These are phyloP conservation scores for Anniella stebbinsi DNA, from an alignment of 2,797 vertebrate genomes.

Conservation along the genomic window DNA sequence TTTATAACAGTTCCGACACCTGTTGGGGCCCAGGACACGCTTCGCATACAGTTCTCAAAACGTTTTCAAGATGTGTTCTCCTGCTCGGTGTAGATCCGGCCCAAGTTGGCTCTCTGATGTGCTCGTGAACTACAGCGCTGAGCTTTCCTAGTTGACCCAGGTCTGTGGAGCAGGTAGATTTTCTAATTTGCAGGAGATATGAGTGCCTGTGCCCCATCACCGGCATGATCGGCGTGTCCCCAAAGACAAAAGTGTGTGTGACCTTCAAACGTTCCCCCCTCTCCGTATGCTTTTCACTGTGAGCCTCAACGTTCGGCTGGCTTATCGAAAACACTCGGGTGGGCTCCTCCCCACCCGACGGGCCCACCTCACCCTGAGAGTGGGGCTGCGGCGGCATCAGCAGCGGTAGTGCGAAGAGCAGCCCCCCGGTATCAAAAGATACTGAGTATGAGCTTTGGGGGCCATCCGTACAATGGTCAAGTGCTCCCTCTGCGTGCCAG, in stretches of 20 bases:
- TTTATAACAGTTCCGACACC: too few species aligned
- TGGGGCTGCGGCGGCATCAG: conserved; percentile 1
- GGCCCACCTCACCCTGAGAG: neutral
- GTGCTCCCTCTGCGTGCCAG: conserved; percentile 78
- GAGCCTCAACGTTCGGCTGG: neutral
- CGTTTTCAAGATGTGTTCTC: too few species aligned
- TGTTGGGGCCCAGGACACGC: too few species aligned
- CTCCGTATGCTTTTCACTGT: neutral
- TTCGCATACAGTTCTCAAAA: too few species aligned
- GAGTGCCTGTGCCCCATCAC: neutral
- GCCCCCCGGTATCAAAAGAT: conserved; percentile 52
- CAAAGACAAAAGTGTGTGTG: too few species aligned
- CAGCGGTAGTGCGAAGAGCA: too few species aligned
- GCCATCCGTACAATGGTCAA: conserved; percentile 84
- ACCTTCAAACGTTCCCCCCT: neutral
- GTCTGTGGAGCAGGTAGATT: neutral
- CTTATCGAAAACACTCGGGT: neutral
- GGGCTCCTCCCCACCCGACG: too few species aligned
- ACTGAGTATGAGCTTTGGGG: conserved; percentile 51
- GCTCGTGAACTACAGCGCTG: neutral
- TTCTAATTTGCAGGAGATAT: neutral
- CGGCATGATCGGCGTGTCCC: neutral
- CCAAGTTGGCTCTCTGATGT: neutral
- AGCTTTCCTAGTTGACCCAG: neutral
- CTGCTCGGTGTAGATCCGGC: too few species aligned